Evolutionary conservation across 1,140 invertebrate species (phyloP), one percentile per base, ranked within the genome.

Genomic region (Yoshiicerus persimilis): DNA sequence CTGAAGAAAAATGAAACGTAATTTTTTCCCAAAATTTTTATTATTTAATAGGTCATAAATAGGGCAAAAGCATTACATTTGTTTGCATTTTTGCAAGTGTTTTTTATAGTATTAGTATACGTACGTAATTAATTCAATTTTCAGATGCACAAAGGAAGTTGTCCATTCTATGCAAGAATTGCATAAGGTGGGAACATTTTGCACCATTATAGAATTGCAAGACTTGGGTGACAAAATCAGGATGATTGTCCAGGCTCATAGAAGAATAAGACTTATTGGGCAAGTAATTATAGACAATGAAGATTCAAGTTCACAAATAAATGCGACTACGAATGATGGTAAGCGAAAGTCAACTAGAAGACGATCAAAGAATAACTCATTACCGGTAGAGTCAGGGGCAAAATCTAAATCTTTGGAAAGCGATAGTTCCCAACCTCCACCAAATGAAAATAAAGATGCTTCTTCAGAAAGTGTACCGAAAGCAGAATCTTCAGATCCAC

Each of bases 171-270:
- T 99, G 38, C 94, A 96, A 92, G 98, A 99, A 87, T 94, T 99
- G 32, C 97, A 99, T 92, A 92, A 95, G 64, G 94, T 99, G 30
- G 99, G 99, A 38, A 97, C 98, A 11, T 99, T 99, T 94, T 98
- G 97, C 36, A 97, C 99, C 93, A 99, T 99, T 91, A 96, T 98
- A 91, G 98, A 99, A 93, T 95, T 99, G 92, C 97, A 99, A 92
- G 98, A 99, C 92, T 94, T 99, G 91, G 98, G 98, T 23, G 96
- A 98, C 92, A 96, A 96, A 92, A 92, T 99, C 80, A 94, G 97
- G 87, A 94, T 99, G 91, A 97, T 99, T 86, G 96, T 99, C 6
- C 97, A 98, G 95, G 97, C 97, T 0, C 97, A 99, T 92, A 93
- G 98, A 88, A 94, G 98, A 92, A 96, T 98, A 83, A 95, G 95